A percentile compares a stretch with the other conserved stretches of the same genome.
Evolutionary conservation across 1,140 invertebrate genomes (phyloP).

Genomic region (Drosophila yakuba): DNA sequence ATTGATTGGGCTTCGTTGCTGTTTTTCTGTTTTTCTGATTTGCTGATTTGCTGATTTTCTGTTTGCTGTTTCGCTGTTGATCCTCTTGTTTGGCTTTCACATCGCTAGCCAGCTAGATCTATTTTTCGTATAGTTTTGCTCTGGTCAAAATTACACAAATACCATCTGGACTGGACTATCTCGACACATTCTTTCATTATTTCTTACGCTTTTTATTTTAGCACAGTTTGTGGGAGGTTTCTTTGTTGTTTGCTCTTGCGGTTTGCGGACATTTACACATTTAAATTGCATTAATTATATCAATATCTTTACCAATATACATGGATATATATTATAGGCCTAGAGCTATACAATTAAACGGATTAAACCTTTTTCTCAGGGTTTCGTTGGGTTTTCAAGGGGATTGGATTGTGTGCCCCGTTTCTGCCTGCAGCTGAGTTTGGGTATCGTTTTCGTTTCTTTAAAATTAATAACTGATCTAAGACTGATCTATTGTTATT

Average conservation of each 20-base stretch:
- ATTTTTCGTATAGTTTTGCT: constrained; percentile 77
- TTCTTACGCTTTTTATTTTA: constrained; percentile 59
- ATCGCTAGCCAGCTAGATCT: constrained; percentile 44
- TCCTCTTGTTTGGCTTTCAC: constrained; percentile 33
- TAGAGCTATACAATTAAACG: constrained; percentile 29
- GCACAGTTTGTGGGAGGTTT: constrained; percentile 81
- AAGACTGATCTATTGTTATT: constrained; percentile 22
- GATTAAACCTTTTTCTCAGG: background rate
- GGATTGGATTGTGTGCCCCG: background rate
- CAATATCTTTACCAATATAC: constrained; percentile 53
- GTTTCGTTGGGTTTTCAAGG: constrained; percentile 5
- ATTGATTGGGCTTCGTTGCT: constrained; percentile 20
- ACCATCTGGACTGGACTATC: constrained; percentile 66
- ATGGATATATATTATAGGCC: constrained; percentile 34
- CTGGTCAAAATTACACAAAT: constrained; percentile 79
- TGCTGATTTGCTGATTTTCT: background rate
- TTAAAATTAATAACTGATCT: constrained; percentile 10
- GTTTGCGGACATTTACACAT: constrained; percentile 25
- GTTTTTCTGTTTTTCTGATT: constrained; percentile 1
- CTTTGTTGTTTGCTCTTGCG: constrained; percentile 38
- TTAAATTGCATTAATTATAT: constrained; percentile 39
- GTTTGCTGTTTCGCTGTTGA: constrained; percentile 16
- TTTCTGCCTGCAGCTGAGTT: constrained; percentile 39
- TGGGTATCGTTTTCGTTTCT: constrained; percentile 1
- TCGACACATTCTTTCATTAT: constrained; percentile 35